Conservation (phyloP, 2,888 invertebrate species). For the Platynereis dumerilii region DNA sequence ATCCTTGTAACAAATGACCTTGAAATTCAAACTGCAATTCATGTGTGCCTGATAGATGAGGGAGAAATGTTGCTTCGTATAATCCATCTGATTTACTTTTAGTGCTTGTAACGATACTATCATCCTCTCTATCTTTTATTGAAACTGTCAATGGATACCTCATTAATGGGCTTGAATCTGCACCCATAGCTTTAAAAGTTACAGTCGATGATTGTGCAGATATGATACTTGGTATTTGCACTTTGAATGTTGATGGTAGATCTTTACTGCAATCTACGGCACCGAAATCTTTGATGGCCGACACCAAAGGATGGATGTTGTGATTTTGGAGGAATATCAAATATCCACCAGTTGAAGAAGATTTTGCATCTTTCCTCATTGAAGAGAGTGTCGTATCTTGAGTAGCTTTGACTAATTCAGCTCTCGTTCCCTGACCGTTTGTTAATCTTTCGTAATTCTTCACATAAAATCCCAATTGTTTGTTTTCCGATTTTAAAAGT, state of each 20-base stretch:
- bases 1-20: neutral
- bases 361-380: neutral
- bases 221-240: neutral
- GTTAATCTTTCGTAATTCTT: neutral
- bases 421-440: neutral
- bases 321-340: slow-evolving; percentile 7
- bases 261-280: neutral
- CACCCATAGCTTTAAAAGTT: neutral
- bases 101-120: neutral
- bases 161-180: neutral
- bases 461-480: neutral
- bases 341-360: neutral
- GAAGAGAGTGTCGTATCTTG: neutral
- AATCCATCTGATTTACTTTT: slow-evolving; percentile 3
- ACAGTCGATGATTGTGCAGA: neutral
- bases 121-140: slow-evolving; percentile 4
- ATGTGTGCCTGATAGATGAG: slow-evolving; percentile 13
- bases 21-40: neutral
- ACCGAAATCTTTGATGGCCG: neutral
- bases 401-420: neutral
- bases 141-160: slow-evolving; percentile 13
- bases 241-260: slow-evolving; percentile 6
- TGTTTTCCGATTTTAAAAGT: slow-evolving; percentile 5
- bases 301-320: slow-evolving; percentile 6
- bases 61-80: slow-evolving; percentile 8